A percentile compares a stretch with the other conserved stretches of the same genome.
phyloP scores from a whole-genome alignment of 2,113 vertebrate genomes.

The Neodon shergylaensis region DNA sequence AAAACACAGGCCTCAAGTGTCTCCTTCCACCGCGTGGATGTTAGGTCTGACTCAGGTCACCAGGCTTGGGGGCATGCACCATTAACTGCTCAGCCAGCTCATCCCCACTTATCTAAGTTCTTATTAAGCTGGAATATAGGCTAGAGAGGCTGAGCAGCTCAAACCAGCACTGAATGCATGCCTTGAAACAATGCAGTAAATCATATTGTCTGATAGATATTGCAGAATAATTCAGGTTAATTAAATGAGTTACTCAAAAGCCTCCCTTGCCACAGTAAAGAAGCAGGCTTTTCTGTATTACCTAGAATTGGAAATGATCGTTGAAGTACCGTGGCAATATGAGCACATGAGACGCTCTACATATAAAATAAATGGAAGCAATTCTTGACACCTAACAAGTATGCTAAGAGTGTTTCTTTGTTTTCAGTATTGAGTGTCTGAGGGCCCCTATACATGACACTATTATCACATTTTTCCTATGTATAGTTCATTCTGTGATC shows the following conservation, averaged over 20 bases:
- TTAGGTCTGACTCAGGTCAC: background rate
- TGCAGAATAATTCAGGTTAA: background rate
- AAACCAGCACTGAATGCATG: background rate
- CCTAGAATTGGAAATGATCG: background rate
- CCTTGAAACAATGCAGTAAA: background rate
- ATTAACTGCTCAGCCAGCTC: background rate
- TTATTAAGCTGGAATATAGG: background rate
- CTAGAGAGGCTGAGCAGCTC: background rate
- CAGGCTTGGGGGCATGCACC: background rate
- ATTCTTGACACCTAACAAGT: too few species aligned
- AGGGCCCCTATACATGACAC: background rate
- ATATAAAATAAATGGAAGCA: background rate
- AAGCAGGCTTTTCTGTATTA: background rate
- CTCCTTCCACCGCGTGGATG: background rate
- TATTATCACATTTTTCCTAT: background rate
- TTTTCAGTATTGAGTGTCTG: background rate
- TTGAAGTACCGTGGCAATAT: background rate
- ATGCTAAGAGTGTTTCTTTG: background rate
- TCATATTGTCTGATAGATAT: background rate
- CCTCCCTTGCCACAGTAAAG: background rate
- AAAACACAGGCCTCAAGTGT: background rate
- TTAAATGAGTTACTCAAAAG: background rate
- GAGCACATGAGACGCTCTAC: background rate
- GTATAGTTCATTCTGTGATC: background rate
- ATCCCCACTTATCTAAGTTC: background rate